These are phyloP conservation scores for Nomada hirtipes DNA, from an alignment of 2,888 invertebrate species.

Conservation along the genomic window DNA sequence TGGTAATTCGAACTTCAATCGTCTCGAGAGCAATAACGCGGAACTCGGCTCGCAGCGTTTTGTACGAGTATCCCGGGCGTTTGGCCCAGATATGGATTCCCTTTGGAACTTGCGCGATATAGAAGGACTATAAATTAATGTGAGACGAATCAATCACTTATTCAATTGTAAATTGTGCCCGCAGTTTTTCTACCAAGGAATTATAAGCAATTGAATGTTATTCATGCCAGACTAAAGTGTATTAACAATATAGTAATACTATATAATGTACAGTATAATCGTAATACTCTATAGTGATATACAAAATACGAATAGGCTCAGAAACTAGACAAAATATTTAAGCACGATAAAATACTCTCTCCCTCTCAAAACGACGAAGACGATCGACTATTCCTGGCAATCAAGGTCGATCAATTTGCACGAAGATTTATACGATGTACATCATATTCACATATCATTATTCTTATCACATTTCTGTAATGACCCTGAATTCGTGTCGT, in stretches of 20 bases:
- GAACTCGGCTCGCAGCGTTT: constrained; percentile 10
- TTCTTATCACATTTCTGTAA: constrained; percentile 42
- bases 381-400: constrained; percentile 9
- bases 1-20: constrained; percentile 53
- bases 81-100: neutral
- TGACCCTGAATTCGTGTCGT: constrained; percentile 45
- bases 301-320: neutral
- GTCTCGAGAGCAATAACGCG: constrained; percentile 35
- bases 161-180: no score
- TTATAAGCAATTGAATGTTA: no score
- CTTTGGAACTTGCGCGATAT: neutral
- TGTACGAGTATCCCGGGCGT: neutral
- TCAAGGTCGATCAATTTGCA: constrained; percentile 30
- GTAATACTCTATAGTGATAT: no score
- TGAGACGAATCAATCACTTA: neutral
- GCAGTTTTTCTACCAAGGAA: no score
- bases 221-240: no score
- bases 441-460: neutral
- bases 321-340: neutral
- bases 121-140: neutral
- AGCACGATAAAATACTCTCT: neutral
- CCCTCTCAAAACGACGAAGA: neutral
- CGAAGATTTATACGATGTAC: constrained; percentile 10
- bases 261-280: no score
- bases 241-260: no score